Base-by-base conservation (phyloP, 2,113 vertebrate species). In the Oryzias celebensis region DNA sequence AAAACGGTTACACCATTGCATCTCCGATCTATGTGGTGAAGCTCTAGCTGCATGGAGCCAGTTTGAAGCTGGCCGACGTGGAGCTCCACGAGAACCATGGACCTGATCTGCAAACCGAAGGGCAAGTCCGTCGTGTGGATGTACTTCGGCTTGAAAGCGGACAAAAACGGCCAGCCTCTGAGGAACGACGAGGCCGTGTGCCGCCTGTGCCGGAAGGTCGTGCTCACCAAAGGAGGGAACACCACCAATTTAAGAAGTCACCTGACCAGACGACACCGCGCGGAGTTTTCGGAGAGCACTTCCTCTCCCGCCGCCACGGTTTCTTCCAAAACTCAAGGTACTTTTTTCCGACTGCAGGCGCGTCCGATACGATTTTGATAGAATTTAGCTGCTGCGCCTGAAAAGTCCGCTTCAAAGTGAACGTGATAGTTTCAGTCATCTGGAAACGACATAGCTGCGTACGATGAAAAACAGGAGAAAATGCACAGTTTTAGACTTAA, bases 211-310 rank as follows among this genome's bases (percentile, higher is more conserved):
- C 41, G 87, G 16, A 87, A 85, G 66, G 79, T 88, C 36, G 87
- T 89, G 20, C 84, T 81, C 0, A 75, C 80, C 4, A 89, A 87
- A 73, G 77, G 81, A 41, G 87, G 87, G 28, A 88, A 85, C 49
- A 87, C 87, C 16, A 88, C 87, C 14, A 89, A 89, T 67, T 62
- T 89, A 43, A 84, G 87, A 65, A 85, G 84, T 65, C 87, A 89
- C 7, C 77, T 89, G 59, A 84, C 22, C 43, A 71, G 79, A 20
- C 82, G 82, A 52, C 87, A 89, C 51, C 81, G 78, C 14, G 75
- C 78, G 10, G 78, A 88, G 59, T 76, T 85, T 49, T 67, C 59
- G 10, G 76, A 86, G 23, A 41, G 43, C 22, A 23, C 65, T 60
- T 62, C 72, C 49, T 68, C 70, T 20, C 18, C 76, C 22, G 52